Evolutionary conservation across 2,888 invertebrate genomes (phyloP), one percentile per base, ranked within the genome.

Genomic region (Acrobeloides nanus): DNA sequence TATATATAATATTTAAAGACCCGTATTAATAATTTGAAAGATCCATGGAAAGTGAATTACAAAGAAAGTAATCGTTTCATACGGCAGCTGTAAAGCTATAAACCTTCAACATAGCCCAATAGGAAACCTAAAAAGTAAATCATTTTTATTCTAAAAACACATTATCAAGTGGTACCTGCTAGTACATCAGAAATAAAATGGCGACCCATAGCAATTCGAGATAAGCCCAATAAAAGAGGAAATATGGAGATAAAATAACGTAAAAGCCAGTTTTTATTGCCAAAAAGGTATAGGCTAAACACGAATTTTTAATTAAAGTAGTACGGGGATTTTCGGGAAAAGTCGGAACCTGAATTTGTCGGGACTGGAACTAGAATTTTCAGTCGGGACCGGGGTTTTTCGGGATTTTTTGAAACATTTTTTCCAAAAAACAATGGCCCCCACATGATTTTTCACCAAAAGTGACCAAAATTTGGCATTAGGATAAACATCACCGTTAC

Each of bases 111-210:
- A 15, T 35, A 35, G 12, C 60, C 60, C 5, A 56, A 38, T 10
- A 46, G 18, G 7, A 55, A 18, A 4, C 56, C 59, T 57, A 32
- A 29, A 56, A 47, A 32, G 15, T 8, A 10, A 47, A 10, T 10
- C 29, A 10, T 8, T 8, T 10, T 12, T 12, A 42, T 46, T 44
- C 12, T 12, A 10, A 42, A 39, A 39, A 39, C 12, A 39, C 8
- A 18, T 12, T 2, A 39, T 23, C 24, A 12, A 2, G 12, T 1
- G 27, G 4, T 57, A 57, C 95, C 95, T 42, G 80, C 84, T 3
- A 82, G 34, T 0, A 92, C 83, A 77, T 95, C 95, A 27, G 87
- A 76, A 32, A 92, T 76, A 73, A 87, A 85, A 76, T 95, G 95
- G 48, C 90, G 81, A 59, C 85, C 84, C 59, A 87, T 78, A 18